Evolutionary conservation across 2,888 invertebrate genomes (phyloP).

Genomic region (Diarsia mendica): DNA sequence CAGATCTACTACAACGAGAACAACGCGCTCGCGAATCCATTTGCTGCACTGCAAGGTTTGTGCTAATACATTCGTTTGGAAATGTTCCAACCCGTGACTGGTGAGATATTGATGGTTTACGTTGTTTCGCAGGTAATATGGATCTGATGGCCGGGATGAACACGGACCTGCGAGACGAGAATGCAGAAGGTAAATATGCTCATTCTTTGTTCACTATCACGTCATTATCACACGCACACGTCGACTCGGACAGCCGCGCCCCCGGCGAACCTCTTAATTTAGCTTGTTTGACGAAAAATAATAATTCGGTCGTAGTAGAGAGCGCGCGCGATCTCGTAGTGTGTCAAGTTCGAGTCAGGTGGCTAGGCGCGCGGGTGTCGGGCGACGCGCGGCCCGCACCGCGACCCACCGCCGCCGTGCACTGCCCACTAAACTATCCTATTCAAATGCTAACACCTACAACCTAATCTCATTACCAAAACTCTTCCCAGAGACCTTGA

Average conservation of each 20-base stretch:
- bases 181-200: slow-evolving; percentile 85
- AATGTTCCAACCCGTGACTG: slow-evolving; percentile 13
- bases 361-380: slow-evolving; percentile 89
- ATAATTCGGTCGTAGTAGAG: slow-evolving; percentile 76
- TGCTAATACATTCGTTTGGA: slow-evolving; percentile 27
- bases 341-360: slow-evolving; percentile 71
- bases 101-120: slow-evolving; percentile 30
- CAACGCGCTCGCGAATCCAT: slow-evolving; percentile 87
- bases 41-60: slow-evolving; percentile 86
- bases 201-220: slow-evolving; percentile 77
- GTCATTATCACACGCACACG: slow-evolving; percentile 88
- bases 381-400: slow-evolving; percentile 76
- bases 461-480: slow-evolving; percentile 13
- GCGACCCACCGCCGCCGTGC: slow-evolving; percentile 64
- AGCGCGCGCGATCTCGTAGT: slow-evolving; percentile 80
- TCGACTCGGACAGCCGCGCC: slow-evolving; percentile 90
- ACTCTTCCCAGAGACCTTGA: slow-evolving; percentile 2
- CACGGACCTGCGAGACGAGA: slow-evolving; percentile 86
- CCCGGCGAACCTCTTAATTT: slow-evolving; percentile 85
- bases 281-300: slow-evolving; percentile 61
- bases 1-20: slow-evolving; percentile 86
- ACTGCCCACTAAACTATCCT: slow-evolving; percentile 40
- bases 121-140: slow-evolving; percentile 82
- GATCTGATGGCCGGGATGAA: slow-evolving; percentile 87
- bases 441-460: slow-evolving; percentile 67